phyloP scores from a whole-genome alignment of 2,797 vertebrate species.

The Lutjanus argentimaculatus region DNA sequence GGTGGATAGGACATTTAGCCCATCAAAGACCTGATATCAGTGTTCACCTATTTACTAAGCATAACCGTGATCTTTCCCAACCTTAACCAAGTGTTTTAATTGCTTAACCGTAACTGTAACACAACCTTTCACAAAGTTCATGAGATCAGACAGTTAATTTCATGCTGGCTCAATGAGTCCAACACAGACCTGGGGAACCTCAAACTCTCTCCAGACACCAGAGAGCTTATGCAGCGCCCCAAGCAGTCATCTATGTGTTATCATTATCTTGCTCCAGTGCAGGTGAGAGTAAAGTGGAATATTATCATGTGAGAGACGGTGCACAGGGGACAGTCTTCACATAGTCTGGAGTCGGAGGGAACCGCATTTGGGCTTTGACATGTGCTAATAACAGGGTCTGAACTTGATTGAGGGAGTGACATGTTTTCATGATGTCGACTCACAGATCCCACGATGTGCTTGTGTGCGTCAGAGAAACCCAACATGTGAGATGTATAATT shows the following conservation, averaged over 20 bases:
- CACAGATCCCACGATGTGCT: slow-evolving; percentile 11
- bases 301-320: slow-evolving; percentile 28
- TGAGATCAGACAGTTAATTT: slow-evolving; percentile 4
- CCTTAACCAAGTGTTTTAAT: too few relatives aligned
- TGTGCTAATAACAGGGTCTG: slow-evolving; percentile 41
- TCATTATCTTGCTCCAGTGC: slow-evolving; percentile 30
- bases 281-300: slow-evolving; percentile 42
- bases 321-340: not conserved
- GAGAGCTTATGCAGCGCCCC: not conserved
- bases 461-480: not conserved
- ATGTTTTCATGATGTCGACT: slow-evolving; percentile 29
- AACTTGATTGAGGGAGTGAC: slow-evolving; percentile 9
- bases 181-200: slow-evolving; percentile 6
- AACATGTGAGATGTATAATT: slow-evolving; percentile 46
- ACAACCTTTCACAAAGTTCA: slow-evolving; percentile 2
- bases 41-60: too few relatives aligned
- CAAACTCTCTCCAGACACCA: slow-evolving; percentile 26
- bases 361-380: slow-evolving; percentile 35
- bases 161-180: not conserved
- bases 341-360: slow-evolving; percentile 10
- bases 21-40: too few relatives aligned
- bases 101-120: too few relatives aligned
- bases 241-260: slow-evolving; percentile 25
- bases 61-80: too few relatives aligned
- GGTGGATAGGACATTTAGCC: too few relatives aligned